These are phyloP conservation scores for Pluvialis apricaria DNA, from an alignment of 2,113 vertebrate species.

Conservation along the genomic window DNA sequence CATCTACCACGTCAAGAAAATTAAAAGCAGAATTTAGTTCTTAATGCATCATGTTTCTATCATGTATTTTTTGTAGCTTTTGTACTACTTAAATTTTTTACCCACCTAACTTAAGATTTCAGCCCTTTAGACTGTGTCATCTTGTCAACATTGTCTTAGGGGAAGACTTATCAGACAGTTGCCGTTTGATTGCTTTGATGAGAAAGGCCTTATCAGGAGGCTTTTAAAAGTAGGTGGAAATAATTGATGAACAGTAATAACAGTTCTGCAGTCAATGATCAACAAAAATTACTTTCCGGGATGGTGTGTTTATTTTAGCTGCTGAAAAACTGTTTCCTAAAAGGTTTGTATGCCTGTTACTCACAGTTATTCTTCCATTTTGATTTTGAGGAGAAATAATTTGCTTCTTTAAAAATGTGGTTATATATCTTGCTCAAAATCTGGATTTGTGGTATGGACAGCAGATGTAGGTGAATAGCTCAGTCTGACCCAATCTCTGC, in stretches of 20 bases:
- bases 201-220: not conserved
- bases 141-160: constrained; percentile 1
- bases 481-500: not conserved
- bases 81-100: constrained; percentile 1
- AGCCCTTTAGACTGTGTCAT: not conserved
- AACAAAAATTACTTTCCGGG: constrained; percentile 29
- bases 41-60: not conserved
- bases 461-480: not conserved
- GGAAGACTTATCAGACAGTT: not conserved
- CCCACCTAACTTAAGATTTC: not conserved
- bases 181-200: constrained; percentile 19
- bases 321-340: constrained; percentile 32
- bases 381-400: not conserved
- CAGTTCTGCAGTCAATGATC: constrained; percentile 27
- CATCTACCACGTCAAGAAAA: not conserved
- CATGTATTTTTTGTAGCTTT: not conserved
- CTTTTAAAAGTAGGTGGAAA: constrained; percentile 36
- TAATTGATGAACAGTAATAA: constrained; percentile 45
- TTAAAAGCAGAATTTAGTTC: not conserved
- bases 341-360: not conserved
- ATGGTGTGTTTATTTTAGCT: constrained; percentile 39
- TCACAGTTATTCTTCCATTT: not conserved
- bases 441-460: not conserved
- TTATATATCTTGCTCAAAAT: not conserved
- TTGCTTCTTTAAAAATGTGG: not conserved